These are phyloP conservation scores for Macrophya alboannulata DNA, from an alignment of 2,888 invertebrate species.

Conservation along the genomic window DNA sequence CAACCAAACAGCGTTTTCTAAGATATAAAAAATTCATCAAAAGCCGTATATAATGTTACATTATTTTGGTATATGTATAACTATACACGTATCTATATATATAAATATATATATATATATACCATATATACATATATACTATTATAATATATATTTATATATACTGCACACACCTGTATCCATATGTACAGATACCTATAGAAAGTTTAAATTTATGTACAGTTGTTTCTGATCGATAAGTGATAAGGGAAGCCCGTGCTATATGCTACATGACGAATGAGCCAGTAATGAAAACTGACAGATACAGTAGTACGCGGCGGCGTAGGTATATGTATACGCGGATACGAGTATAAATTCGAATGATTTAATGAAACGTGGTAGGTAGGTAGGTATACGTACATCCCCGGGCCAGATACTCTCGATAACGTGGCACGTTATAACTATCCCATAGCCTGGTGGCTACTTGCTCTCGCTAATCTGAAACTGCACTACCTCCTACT, in stretches of 20 bases:
- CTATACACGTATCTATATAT: not conserved
- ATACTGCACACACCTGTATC: not conserved
- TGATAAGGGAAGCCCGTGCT: constrained; percentile 76
- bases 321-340: constrained; percentile 56
- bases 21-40: too few relatives aligned
- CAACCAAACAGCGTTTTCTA: not conserved
- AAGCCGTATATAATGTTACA: too few relatives aligned
- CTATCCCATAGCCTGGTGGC: not conserved
- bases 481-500: not conserved
- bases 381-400: not conserved
- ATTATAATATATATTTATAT: too few relatives aligned
- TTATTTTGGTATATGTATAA: not conserved
- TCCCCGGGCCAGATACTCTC: constrained; percentile 32
- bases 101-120: not conserved
- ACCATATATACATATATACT: too few relatives aligned
- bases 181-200: not conserved
- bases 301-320: constrained; percentile 77
- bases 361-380: constrained; percentile 77
- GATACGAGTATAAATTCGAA: constrained; percentile 76
- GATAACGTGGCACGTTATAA: constrained; percentile 31
- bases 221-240: constrained; percentile 80
- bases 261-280: constrained; percentile 79
- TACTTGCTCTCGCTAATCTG: constrained; percentile 31
- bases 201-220: constrained; percentile 80
- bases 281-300: constrained; percentile 80